phyloP scores from a whole-genome alignment of 2,888 invertebrate genomes.

The Aphodius sticticus region DNA sequence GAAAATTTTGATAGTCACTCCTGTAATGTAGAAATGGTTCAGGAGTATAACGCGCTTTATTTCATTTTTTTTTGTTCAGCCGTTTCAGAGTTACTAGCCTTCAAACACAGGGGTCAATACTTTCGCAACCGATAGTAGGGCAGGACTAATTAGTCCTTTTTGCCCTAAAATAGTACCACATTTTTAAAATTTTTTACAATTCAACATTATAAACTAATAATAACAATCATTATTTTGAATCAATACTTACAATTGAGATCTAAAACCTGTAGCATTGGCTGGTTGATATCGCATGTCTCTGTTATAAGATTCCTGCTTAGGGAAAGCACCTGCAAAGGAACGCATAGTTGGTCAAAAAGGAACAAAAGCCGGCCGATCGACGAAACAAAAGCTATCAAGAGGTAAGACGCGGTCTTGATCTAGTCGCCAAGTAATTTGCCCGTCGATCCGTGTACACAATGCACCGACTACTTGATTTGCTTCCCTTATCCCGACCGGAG shows the following conservation, averaged over 20 bases:
- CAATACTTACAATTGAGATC: constrained; percentile 64
- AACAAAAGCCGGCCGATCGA: neutral
- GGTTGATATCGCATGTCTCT: constrained; percentile 63
- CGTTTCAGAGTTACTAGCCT: no score
- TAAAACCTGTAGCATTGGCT: constrained; percentile 65
- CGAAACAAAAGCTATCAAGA: neutral
- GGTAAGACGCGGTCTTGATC: neutral
- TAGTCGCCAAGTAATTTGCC: constrained; percentile 6
- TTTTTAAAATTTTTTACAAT: neutral
- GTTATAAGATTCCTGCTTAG: constrained; percentile 65
- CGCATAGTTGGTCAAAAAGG: constrained; percentile 51
- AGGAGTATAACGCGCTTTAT: no score
- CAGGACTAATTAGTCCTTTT: no score
- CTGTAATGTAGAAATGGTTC: no score
- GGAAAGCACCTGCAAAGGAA: constrained; percentile 62
- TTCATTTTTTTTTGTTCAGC: no score
- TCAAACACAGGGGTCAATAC: no score
- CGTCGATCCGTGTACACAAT: neutral
- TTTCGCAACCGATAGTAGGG: no score
- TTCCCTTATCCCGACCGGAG: neutral
- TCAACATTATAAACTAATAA: neutral
- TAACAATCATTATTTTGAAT: neutral
- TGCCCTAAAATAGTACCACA: no score
- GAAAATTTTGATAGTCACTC: no score
- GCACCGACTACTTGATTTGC: neutral